Conservation (phyloP, 2,888 invertebrate species). For the Macrophya alboannulata region DNA sequence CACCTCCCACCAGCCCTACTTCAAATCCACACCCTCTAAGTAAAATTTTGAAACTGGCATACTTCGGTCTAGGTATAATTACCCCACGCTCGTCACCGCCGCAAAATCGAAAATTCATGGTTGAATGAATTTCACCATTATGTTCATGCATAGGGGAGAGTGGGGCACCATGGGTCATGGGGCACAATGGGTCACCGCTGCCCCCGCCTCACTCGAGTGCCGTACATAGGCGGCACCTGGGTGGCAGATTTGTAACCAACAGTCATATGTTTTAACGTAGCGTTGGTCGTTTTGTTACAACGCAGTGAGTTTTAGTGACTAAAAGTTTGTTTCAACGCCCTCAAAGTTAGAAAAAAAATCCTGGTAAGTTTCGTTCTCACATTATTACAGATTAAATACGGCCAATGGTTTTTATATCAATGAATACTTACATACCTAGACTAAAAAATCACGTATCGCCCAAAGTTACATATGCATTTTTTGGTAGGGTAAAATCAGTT, state of each 20-base stretch:
- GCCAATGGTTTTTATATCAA: background rate
- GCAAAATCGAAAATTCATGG: no score
- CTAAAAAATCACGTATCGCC: conserved; percentile 6
- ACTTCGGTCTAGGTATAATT: no score
- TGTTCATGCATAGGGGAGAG: background rate
- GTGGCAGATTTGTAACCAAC: background rate
- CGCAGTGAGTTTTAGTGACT: background rate
- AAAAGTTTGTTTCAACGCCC: background rate
- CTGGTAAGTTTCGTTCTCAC: conserved; percentile 4
- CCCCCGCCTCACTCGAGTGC: background rate
- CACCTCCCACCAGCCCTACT: no score
- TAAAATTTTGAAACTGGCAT: no score
- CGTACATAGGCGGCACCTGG: background rate
- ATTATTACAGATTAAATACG: background rate
- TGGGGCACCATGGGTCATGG: conserved; percentile 4
- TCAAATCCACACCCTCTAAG: no score
- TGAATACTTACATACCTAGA: conserved; percentile 7
- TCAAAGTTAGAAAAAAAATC: background rate
- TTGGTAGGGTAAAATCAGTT: conserved; percentile 20
- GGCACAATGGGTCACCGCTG: background rate
- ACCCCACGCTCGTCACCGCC: no score
- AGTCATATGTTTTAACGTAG: background rate
- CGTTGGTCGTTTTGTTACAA: background rate
- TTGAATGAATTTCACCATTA: no score
- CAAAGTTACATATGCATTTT: background rate